Base-by-base conservation (phyloP, 92 coral and sea anemone genomes). In the Parazoanthus swiftii region DNA sequence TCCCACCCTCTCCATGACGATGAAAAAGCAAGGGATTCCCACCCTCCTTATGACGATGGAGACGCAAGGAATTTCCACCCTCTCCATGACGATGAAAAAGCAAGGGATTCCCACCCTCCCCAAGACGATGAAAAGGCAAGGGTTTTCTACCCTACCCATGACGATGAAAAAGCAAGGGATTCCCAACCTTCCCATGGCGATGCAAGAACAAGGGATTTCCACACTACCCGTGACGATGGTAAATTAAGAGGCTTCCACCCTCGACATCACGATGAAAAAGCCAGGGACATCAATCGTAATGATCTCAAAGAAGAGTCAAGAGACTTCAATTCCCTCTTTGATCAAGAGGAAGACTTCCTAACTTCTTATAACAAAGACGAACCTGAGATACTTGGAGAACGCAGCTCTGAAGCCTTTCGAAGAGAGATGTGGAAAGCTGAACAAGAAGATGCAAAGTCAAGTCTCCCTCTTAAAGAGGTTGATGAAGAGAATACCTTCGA, bases 401-500 rank as follows among this genome's bases (percentile, higher is more conserved):
- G 70, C 44, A 54, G 68, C 46, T 79, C 39, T 50, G 67, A 51
- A 29, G 6, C 43, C 46, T 1, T 36, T 36, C 54, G 5, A 33
- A 70, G 6, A 4, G 20, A 83, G 14, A 37, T 25, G 0, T 66
- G 10, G 43, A 16, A 46, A 39, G 23, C 65, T 66, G 59, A 44
- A 15, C 59, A 68, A 23, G 59, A 82, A 11, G 86, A 26, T 44
- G 10, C 33, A 68, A 5, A 37, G 38, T 82, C 51, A 42, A 43
- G 16, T n/a, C 54, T 15, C 7, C 54, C 86, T 39, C 54, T 33
- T 8, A 67, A 33, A 6, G 72, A 63, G 68, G 7, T 65, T 71
- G 78, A 83, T 70, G 86, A 70, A 50, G 38, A 6, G 23, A 21
- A 44, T 46, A n/a, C 66, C 16, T 14, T 68, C 37, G 86, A 83